A percentile compares a stretch with the other conserved stretches of the same genome.
These are phyloP conservation scores for Popillia japonica DNA, from an alignment of 1,140 invertebrate species.

Conservation along the genomic window DNA sequence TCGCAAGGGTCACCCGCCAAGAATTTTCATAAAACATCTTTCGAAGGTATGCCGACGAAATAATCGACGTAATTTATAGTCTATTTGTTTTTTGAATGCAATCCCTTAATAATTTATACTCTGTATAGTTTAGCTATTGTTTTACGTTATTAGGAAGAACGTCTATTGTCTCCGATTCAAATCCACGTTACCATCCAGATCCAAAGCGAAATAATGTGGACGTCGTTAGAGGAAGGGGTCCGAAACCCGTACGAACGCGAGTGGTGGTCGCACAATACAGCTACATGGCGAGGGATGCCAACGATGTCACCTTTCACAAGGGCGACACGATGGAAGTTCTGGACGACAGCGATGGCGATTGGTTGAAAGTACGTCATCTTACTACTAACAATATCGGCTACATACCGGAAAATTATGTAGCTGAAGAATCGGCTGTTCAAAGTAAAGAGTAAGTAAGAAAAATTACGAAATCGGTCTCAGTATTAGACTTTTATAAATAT, in stretches of 20 bases:
- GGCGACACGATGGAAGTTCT: slow-evolving; percentile 90
- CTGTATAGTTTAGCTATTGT: no score
- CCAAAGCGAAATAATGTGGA: slow-evolving; percentile 72
- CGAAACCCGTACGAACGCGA: slow-evolving; percentile 56
- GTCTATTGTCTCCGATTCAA: slow-evolving; percentile 51
- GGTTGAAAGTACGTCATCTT: slow-evolving; percentile 92
- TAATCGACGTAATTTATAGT: no score
- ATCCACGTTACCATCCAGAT: slow-evolving; percentile 80
- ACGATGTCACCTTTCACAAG: slow-evolving; percentile 91
- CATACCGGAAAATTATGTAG: no score
- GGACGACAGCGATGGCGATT: slow-evolving; percentile 89
- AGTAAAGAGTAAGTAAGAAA: slow-evolving; percentile 90
- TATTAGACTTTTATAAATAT: no score
- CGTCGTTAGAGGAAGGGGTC: slow-evolving; percentile 52
- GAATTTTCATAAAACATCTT: no score
- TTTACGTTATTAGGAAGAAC: not conserved
- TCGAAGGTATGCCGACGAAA: no score
- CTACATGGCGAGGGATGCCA: slow-evolving; percentile 88
- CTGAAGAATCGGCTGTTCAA: slow-evolving; percentile 88
- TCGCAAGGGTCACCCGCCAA: no score
- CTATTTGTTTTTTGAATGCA: no score
- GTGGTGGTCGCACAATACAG: slow-evolving; percentile 91
- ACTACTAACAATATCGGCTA: no score
- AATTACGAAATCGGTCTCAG: no score
- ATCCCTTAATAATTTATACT: no score